Conservation (phyloP, 1,140 invertebrate species). For the Heterodera schachtii region DNA sequence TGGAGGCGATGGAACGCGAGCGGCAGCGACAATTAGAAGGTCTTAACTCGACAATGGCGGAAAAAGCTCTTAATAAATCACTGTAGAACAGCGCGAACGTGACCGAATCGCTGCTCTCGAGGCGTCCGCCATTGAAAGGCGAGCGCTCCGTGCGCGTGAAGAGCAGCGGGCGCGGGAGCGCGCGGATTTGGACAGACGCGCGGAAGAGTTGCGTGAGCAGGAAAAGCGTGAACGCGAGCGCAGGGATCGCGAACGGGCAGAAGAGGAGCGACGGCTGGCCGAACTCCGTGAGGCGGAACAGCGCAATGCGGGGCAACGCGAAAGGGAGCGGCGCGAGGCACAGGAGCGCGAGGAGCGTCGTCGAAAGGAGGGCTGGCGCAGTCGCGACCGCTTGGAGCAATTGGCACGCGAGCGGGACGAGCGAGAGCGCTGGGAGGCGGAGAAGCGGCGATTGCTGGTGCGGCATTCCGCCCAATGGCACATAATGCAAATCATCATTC, state of each 20-base stretch:
- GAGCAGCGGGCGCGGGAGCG: constrained; percentile 39
- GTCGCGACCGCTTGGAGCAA: constrained; percentile 55
- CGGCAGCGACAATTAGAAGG: constrained; percentile 31
- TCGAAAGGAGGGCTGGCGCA: constrained; percentile 49
- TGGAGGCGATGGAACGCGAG: constrained; percentile 51
- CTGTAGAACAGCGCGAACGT: constrained; percentile 47
- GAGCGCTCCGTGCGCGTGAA: constrained; percentile 50
- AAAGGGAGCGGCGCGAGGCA: constrained; percentile 51
- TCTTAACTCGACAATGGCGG: not conserved
- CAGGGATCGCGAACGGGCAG: constrained; percentile 47
- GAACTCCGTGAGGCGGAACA: constrained; percentile 56
- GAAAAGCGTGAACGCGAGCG: constrained; percentile 50
- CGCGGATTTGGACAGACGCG: constrained; percentile 51
- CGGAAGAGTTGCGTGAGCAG: constrained; percentile 50
- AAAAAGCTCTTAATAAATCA: too few species aligned
- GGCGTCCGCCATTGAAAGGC: constrained; percentile 48
- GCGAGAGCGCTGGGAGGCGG: constrained; percentile 56
- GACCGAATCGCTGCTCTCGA: constrained; percentile 49
- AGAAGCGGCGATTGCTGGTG: constrained; percentile 47
- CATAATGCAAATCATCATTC: not conserved
- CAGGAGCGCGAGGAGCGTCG: constrained; percentile 40
- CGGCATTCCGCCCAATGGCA: constrained; percentile 11
- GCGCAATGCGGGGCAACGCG: constrained; percentile 53
- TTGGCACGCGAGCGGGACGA: constrained; percentile 59
- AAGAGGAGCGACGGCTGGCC: constrained; percentile 53